Evolutionary conservation across 2,113 vertebrate species (phyloP).

Genomic region (Ailurus styani): DNA sequence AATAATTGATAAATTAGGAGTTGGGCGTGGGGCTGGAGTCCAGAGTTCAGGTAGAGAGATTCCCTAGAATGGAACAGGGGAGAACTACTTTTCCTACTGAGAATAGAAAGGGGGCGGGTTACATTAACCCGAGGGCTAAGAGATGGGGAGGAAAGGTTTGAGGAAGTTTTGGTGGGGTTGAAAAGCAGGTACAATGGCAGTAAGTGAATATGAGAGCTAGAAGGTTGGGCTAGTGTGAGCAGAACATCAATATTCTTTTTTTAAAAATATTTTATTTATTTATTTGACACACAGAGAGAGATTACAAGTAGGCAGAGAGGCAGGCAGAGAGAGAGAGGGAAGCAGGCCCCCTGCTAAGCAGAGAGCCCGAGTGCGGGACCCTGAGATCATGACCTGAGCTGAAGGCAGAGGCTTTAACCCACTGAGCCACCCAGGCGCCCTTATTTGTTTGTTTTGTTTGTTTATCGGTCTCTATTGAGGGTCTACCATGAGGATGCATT

Average conservation of each 20-base stretch:
- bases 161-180: neutral
- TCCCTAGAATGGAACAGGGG: neutral
- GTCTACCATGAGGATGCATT: neutral
- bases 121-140: neutral
- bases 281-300: too few species aligned
- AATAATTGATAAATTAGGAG: conserved; percentile 40
- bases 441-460: neutral
- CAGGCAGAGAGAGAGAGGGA: too few species aligned
- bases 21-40: neutral
- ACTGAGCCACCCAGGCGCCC: too few species aligned
- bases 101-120: neutral
- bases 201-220: neutral
- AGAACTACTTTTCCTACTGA: neutral
- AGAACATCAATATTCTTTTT: neutral
- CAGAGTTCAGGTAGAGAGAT: neutral
- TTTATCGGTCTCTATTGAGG: neutral
- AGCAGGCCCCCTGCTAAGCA: too few species aligned
- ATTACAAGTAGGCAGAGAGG: too few species aligned
- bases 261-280: too few species aligned
- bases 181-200: neutral
- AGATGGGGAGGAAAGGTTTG: neutral
- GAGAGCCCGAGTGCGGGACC: too few species aligned
- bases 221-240: neutral
- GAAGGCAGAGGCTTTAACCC: too few species aligned
- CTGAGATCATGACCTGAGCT: too few species aligned